Evolutionary conservation across 2,888 invertebrate genomes (phyloP).

Genomic region (Colletes collaris): DNA sequence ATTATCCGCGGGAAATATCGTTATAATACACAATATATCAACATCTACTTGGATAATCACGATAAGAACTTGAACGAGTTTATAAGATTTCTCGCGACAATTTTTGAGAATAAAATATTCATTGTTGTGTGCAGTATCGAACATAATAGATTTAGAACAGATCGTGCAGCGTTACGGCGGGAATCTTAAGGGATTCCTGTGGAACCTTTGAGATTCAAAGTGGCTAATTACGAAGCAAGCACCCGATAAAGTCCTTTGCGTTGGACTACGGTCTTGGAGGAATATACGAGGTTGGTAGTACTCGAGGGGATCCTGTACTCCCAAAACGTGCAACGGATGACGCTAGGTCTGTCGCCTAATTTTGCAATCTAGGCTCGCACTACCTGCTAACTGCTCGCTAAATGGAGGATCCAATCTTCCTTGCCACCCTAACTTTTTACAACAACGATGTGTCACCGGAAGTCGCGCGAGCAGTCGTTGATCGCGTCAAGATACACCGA

Average conservation of each 20-base stretch:
- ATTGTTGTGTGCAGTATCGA: background rate
- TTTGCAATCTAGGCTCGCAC: constrained; percentile 79
- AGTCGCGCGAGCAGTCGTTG: background rate
- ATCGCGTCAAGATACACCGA: too few relatives aligned
- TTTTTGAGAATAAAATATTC: background rate
- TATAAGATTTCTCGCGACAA: too few relatives aligned
- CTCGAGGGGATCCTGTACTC: constrained; percentile 72
- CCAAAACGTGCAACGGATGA: constrained; percentile 68
- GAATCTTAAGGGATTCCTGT: constrained; percentile 53
- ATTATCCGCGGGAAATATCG: too few relatives aligned
- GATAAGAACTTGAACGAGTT: too few relatives aligned
- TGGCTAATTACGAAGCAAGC: constrained; percentile 74
- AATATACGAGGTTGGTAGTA: constrained; percentile 69
- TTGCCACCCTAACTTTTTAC: constrained; percentile 49
- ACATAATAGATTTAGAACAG: constrained; percentile 36
- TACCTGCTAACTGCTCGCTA: constrained; percentile 80
- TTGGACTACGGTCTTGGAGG: constrained; percentile 70
- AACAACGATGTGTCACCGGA: constrained; percentile 35
- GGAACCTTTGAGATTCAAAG: constrained; percentile 69
- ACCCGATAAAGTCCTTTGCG: constrained; percentile 74
- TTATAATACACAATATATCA: too few relatives aligned
- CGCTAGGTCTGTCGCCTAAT: constrained; percentile 76
- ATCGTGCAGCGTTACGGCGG: constrained; percentile 22
- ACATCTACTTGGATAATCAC: too few relatives aligned
- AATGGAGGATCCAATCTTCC: constrained; percentile 80